Base-by-base conservation (phyloP, 2,888 invertebrate species). In the Amblyjoppa fuscipennis region DNA sequence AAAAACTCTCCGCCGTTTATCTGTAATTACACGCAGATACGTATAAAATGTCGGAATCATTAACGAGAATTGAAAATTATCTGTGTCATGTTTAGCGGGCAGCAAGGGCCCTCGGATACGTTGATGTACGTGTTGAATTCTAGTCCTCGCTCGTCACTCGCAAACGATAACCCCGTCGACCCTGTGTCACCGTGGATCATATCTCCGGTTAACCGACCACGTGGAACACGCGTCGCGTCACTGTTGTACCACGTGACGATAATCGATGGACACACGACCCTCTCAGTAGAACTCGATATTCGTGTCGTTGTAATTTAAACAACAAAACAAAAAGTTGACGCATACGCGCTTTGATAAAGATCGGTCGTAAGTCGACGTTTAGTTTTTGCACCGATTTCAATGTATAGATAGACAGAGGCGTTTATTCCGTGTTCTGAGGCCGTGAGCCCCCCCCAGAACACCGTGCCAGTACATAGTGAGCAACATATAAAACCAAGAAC, bases 151-250 rank as follows among this genome's bases (percentile, higher is more conserved):
- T 69, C 66, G 66, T 75, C 56, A 61, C 77, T 81, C 31, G 53
- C 74, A 45, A 45, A 64, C 25, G 85, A 85, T 85, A 85, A 85
- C 85, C 84, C 81, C 53, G 41, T 64, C 64, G 81, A 84, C 77
- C 84, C 82, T 69, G n/a, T 16, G 82, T 68, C 68, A 81, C 66
- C 61, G 69, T 75, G 41, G 74, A 74, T 85, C 82, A 66, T 78
- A 77, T 69, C 77, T 82, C 64, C 66, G 31, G 64, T 61, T 45
- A 69, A 11, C 51, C 76, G 56, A 78, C 70, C 85, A 85, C 82
- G 85, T 85, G 84, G 77, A 68, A 53, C 77, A 34, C 25, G 49
- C 41, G 66, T 66, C 85, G 28, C 38, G 31, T 82, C 78, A 75
- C 70, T 74, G 75, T 53, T 53, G 64, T 69, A 78, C 41, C 82